A percentile compares a stretch with the other conserved stretches of the same genome.
These are phyloP conservation scores for Sylvia atricapilla DNA, from an alignment of 2,113 vertebrate species.

Conservation along the genomic window DNA sequence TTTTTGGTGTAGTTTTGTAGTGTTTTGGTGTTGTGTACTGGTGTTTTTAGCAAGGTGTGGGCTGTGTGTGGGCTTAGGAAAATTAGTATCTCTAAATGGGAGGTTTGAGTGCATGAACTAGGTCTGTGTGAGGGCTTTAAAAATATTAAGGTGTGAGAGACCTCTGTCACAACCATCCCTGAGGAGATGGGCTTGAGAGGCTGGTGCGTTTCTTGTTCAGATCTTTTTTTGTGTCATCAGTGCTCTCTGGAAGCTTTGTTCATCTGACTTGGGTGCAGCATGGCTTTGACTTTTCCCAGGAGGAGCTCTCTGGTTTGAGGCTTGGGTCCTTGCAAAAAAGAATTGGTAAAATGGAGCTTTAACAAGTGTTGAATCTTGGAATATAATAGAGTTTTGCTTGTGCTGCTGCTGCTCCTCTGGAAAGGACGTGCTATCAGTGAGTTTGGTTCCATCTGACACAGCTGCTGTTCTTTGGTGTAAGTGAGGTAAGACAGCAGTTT, in stretches of 20 bases:
- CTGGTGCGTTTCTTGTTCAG: background rate
- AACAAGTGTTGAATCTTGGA: background rate
- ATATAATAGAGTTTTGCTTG: background rate
- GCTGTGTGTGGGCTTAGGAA: background rate
- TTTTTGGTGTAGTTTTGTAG: no score
- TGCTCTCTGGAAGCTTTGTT: background rate
- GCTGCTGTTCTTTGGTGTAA: background rate
- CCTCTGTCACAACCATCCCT: rapidly evolving
- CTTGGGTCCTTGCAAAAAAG: background rate
- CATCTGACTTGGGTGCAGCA: rapidly evolving
- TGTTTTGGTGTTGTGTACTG: no score
- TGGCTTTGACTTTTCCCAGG: background rate
- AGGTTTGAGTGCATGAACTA: rapidly evolving
- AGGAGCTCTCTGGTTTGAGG: background rate
- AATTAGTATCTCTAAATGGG: background rate
- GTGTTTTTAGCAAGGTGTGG: background rate
- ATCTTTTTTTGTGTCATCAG: background rate
- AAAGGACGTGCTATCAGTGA: background rate
- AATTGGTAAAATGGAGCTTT: background rate
- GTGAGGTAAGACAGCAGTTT: rapidly evolving
- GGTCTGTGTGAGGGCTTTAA: background rate
- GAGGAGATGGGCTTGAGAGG: background rate
- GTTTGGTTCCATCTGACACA: background rate
- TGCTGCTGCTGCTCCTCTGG: background rate
- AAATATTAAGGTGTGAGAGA: background rate